Percentiles rank a stretch among this genome's conserved stretches.
Evolutionary conservation across 2,113 vertebrate genomes (phyloP).

Genomic region (Hiodon tergisus): DNA sequence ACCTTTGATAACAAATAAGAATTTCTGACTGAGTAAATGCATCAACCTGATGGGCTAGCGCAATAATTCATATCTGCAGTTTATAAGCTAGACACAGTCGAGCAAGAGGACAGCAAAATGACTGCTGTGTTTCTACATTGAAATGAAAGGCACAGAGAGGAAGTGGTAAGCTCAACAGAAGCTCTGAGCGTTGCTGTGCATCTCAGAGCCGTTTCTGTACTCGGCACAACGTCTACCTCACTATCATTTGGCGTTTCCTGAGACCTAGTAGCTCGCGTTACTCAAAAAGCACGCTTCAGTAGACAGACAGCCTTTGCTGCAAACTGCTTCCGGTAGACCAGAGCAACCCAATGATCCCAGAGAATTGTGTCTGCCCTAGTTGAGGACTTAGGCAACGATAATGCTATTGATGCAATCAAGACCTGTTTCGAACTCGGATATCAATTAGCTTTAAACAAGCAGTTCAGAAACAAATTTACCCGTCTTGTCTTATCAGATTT

Average conservation of each 20-base stretch:
- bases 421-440: no score
- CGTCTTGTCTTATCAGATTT: no score
- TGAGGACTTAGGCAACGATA: no score
- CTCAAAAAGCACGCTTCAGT: neutral
- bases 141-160: conserved; percentile 8
- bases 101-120: neutral
- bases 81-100: neutral
- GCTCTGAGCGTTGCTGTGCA: neutral
- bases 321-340: no score
- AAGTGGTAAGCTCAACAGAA: conserved; percentile 15
- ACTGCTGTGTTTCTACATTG: neutral
- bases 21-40: neutral
- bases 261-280: neutral
- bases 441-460: no score
- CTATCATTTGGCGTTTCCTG: neutral
- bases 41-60: neutral
- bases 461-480: no score
- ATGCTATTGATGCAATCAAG: no score
- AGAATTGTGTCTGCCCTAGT: no score
- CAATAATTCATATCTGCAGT: no score
- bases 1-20: neutral
- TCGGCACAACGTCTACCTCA: no score
- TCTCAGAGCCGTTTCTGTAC: conserved; percentile 2
- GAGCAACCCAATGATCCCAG: no score
- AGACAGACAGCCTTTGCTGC: no score